These are phyloP conservation scores for Phycodurus eques DNA, from an alignment of 2,113 vertebrate species.

Conservation along the genomic window DNA sequence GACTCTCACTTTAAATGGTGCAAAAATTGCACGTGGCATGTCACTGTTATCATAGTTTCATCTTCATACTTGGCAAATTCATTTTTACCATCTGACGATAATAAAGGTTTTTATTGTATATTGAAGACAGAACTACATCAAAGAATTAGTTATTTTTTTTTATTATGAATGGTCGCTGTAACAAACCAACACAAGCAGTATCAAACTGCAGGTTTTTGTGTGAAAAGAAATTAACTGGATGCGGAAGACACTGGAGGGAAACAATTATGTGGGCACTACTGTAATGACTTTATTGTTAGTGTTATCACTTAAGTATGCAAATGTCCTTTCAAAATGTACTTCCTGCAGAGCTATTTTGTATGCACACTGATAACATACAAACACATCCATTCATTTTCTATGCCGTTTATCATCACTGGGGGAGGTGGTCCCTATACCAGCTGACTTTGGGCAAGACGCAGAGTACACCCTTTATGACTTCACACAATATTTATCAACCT, in stretches of 20 bases:
- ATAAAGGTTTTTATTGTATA: slow-evolving; percentile 4
- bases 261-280: slow-evolving; percentile 14
- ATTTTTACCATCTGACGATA: neutral
- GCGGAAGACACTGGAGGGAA: slow-evolving; percentile 9
- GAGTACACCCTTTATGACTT: neutral
- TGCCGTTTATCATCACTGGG: neutral
- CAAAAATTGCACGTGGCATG: slow-evolving; percentile 30
- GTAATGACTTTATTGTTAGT: slow-evolving; percentile 8
- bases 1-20: slow-evolving; percentile 48
- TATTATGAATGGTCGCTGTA: slow-evolving; percentile 49
- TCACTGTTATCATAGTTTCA: no score
- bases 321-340: slow-evolving; percentile 6
- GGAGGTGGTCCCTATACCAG: neutral
- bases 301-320: slow-evolving; percentile 8
- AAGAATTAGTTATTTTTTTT: slow-evolving; percentile 19
- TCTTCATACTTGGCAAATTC: neutral
- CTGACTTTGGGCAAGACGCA: neutral
- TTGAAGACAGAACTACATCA: neutral
- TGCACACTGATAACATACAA: slow-evolving; percentile 3
- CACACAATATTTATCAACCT: neutral
- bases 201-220: slow-evolving; percentile 62
- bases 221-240: slow-evolving; percentile 7
- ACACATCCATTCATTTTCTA: neutral
- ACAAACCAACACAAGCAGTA: slow-evolving; percentile 55
- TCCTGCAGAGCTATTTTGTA: neutral